Conservation (phyloP, 2,113 vertebrate species). For the Chionis minor region DNA sequence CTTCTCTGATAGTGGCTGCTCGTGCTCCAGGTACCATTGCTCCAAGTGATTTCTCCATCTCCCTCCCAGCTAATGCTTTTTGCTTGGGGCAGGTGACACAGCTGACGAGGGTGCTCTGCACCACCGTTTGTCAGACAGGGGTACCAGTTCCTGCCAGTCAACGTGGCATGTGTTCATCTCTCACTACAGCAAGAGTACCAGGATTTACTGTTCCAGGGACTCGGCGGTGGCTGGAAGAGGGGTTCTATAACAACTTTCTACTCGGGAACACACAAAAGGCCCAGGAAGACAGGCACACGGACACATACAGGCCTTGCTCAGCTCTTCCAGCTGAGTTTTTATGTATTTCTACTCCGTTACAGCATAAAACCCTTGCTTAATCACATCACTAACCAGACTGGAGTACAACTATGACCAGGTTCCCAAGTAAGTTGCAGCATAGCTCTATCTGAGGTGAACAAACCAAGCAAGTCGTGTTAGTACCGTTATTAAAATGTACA, state of each 20-base stretch:
- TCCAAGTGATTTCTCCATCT: accelerated
- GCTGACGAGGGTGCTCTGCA: neutral
- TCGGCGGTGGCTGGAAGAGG: neutral
- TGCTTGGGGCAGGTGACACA: neutral
- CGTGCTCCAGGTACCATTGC: accelerated
- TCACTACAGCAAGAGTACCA: neutral
- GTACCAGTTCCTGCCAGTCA: neutral
- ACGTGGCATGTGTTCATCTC: neutral
- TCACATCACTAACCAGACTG: neutral
- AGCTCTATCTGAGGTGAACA: neutral
- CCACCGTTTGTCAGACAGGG: neutral
- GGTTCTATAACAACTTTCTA: neutral
- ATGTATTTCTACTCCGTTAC: neutral
- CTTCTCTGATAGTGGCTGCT: neutral
- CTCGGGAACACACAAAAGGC: neutral
- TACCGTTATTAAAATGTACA: neutral
- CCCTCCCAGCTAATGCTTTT: neutral
- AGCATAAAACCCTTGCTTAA: neutral
- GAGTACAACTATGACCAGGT: neutral
- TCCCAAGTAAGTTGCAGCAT: neutral
- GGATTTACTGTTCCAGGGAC: neutral
- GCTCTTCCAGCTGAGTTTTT: neutral
- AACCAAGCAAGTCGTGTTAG: neutral
- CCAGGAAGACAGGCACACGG: accelerated
- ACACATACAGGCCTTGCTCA: neutral